A percentile compares a stretch with the other conserved stretches of the same genome.
These are phyloP conservation scores for Galagoides demidoff DNA, from an alignment of 2,797 vertebrate species.

Conservation along the genomic window DNA sequence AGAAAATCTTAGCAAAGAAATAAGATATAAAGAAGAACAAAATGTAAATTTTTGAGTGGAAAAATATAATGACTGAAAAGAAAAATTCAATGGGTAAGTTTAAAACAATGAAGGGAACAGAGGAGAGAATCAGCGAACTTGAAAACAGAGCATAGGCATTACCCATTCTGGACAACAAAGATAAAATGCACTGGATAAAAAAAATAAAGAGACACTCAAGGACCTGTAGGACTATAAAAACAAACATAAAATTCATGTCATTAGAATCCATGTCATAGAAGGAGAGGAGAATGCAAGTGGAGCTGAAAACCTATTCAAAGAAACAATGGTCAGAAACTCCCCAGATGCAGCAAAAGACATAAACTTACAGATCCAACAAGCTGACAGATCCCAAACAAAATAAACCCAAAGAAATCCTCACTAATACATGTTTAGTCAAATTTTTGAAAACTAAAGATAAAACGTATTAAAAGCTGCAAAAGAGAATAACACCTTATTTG, in stretches of 20 bases:
- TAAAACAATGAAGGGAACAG: background rate
- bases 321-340: background rate
- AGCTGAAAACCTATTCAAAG: conserved; percentile 2
- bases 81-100: background rate
- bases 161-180: background rate
- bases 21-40: conserved; percentile 9
- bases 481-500: background rate
- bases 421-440: background rate
- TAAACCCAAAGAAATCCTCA: conserved; percentile 17
- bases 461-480: conserved; percentile 16
- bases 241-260: background rate
- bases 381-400: conserved; percentile 26
- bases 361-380: conserved; percentile 16
- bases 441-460: conserved; percentile 37
- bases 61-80: conserved; percentile 20
- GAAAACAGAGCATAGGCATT: background rate
- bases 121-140: conserved; percentile 30
- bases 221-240: background rate
- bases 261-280: background rate
- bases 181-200: conserved; percentile 2
- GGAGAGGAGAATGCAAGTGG: background rate
- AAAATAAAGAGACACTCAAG: background rate
- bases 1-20: conserved; percentile 11
- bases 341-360: conserved; percentile 1
- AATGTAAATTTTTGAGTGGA: background rate